Evolutionary conservation across 2,797 vertebrate species (phyloP), one percentile per base, ranked within the genome.

Genomic region (Miichthys miiuy): DNA sequence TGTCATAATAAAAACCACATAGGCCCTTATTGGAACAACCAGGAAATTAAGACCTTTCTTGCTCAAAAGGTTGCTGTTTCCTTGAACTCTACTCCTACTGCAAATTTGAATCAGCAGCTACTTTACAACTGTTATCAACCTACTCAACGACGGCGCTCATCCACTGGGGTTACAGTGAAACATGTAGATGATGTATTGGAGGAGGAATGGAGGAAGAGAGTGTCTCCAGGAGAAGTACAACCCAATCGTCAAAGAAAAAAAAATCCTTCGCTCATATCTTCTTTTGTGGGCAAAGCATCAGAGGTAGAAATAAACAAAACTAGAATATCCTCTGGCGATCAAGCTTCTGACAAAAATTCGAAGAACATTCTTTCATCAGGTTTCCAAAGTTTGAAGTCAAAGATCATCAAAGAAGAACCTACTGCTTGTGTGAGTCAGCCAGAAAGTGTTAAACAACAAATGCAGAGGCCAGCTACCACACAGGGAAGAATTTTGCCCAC

Each of bases 201-300:
- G 62, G 92, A 95, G 52, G 96, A 96, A 89, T 96, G 96, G 96
- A 90, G 91, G 56, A 91, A 89, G 63, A 92, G 91, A 86, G 95
- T 96, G 13, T 81, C 83, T 55, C 87, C 91, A 65, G 94, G 81
- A 80, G 86, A 94, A 77, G 93, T 95, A 89, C 94, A 94, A 42
- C 95, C 95, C 69, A 96, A 94, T 81, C 92, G 91, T 48, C 89
- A 95, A 44, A 77, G 92, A 61, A 96, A 94, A 74, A 97, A 96
- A 82, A 92, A 96, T 46, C 93, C 96, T 48, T 96, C 97, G 9
- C 84, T 97, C 17, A 94, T 97, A 89, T 97, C 97, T 41, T 93
- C 96, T 79, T 94, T 97, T 91, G 94, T 97, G 77, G 92, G 88
- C 23, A 97, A 96, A 92, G 81, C 91, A 85, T 88, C 95, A 38